Conservation (phyloP, 2,888 invertebrate genomes). For the Eristalis intricaria region DNA sequence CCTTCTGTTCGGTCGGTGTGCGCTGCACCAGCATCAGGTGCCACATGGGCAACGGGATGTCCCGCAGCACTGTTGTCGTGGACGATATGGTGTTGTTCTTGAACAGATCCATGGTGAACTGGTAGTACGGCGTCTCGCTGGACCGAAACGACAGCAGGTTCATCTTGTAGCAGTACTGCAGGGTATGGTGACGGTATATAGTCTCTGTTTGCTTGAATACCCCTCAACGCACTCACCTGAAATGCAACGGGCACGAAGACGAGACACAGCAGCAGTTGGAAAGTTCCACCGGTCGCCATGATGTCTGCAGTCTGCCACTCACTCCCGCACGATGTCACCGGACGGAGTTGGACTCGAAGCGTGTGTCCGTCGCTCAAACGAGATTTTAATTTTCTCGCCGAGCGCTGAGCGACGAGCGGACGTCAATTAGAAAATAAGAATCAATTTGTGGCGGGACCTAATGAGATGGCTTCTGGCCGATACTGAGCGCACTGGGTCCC, state of each 20-base stretch:
- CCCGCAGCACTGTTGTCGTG: conserved; percentile 74
- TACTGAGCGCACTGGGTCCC: not conserved
- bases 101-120: conserved; percentile 72
- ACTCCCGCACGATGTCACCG: not conserved
- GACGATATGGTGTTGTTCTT: conserved; percentile 75
- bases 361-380: not conserved
- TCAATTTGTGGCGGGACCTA: not conserved
- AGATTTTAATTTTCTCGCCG: not conserved
- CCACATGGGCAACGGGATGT: conserved; percentile 76
- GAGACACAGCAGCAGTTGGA: not conserved
- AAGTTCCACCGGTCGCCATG: not conserved
- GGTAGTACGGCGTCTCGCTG: conserved; percentile 75
- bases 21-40: conserved; percentile 74
- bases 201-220: not conserved
- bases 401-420: not conserved
- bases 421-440: not conserved
- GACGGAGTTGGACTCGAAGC: not conserved
- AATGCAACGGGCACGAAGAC: conserved; percentile 4
- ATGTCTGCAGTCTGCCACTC: not conserved
- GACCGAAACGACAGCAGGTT: conserved; percentile 71
- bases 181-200: not conserved
- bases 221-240: conserved; percentile 12
- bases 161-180: conserved; percentile 75
- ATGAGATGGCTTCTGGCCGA: not conserved
- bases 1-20: conserved; percentile 58